Base-by-base conservation (phyloP, 2,113 vertebrate species). In the Stercorarius parasiticus region DNA sequence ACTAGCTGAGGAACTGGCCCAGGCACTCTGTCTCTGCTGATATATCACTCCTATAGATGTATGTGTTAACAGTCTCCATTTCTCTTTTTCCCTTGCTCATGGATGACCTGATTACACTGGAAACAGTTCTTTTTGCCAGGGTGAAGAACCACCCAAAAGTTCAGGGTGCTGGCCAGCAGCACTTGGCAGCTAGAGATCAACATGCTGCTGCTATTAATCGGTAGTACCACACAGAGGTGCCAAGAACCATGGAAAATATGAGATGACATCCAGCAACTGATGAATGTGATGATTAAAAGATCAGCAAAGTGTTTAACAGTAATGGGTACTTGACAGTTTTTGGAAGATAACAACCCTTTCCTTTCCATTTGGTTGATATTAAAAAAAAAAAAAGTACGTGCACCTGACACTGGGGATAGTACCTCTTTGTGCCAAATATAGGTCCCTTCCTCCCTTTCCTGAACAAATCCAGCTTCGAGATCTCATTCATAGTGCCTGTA, bases 121-220 rank as follows among this genome's bases (percentile, higher is more conserved):
- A 96, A 97, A 76, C 32, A 61, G 43, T 64, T 88, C 94, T 81
- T 95, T 86, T 76, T 98, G 91, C 93, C 96, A 92, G 81, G 82
- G 59, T 86, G 90, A 92, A 94, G 95, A 95, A 91, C 77, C 89
- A 93, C 88, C 91, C 42, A 32, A 87, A 96, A 88, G 67, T 94
- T 90, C 38, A 90, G 58, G 61, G 92, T 85, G 86, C 89, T 96
- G 87, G 95, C 94, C 80, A 95, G 95, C 71, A 97, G 93, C 26
- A 27, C 84, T 97, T 98, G 96, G 84, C 91, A 97, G 92, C 74
- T 73, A 64, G 90, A 97, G 56, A 86, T 56, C 73, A 90, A 82
- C 52, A 82, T 87, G 77, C 81, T 96, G 83, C 59, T 94, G 84
- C 53, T 45, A 43, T 95, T 88, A 93, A 88, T 91, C 3, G 26